Base-by-base conservation (phyloP, 2,888 invertebrate species). In the Helicoverpa assulta region DNA sequence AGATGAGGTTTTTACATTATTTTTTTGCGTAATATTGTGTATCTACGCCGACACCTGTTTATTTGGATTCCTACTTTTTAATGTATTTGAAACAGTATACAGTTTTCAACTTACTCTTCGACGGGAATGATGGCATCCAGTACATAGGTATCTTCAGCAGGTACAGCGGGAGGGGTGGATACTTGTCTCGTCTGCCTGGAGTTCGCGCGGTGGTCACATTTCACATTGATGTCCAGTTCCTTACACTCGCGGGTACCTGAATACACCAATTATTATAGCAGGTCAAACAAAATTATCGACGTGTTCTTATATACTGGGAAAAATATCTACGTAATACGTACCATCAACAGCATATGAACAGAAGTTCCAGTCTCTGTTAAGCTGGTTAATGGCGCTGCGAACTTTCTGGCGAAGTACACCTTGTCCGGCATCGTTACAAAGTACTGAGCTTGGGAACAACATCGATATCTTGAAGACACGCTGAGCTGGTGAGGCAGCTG, bases 291-390 rank as follows among this genome's bases (percentile, higher is more conserved):
- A n/a, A 43, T 16, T 16, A 43, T 16, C 43, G 16, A 43, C 43
- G 43, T 43, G 43, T 43, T 16, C 16, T 43, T 16, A 43, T 5
- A 43, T 43, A 5, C 16, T 16, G 16, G 8, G 10, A 37, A 2
- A 8, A n/a, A 6, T 14, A 12, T 21, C 12, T 1, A 16, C 7
- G 4, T 29, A 29, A 7, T 55, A 61, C 78, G 83, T 91, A 97
- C 99, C 98, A 94, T 98, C 98, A 56, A 97, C 96, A 72, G 98
- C 97, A 90, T 98, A 98, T 0, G 99, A 98, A 91, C 99, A 99
- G 97, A 99, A 98, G 96, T 98, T 98, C 99, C 99, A 99, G 88
- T 99, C 98, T 84, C 98, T 97, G 91, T 99, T 99, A 64, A 99
- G 96, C 59, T 98, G 97, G 86, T 99, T 98, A 64, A 99, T 98